Base-by-base conservation (phyloP, 2,797 vertebrate species). In the Mormyrops boulengeri region DNA sequence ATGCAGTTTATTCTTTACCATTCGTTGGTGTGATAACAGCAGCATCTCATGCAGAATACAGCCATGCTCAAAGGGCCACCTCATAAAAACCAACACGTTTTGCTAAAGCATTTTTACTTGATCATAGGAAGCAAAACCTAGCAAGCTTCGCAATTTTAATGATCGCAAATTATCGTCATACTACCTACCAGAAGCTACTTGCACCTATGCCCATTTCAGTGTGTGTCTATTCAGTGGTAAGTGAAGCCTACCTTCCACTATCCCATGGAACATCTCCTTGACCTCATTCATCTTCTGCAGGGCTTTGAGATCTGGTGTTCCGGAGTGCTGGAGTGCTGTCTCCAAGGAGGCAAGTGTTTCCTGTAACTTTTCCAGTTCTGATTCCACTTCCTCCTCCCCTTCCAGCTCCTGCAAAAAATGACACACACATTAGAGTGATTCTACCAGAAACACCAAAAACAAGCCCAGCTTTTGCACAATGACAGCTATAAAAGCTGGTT, bases 301-400 rank as follows among this genome's bases (percentile, higher is more conserved):
- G 69, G 98, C 97, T 90, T 97, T 97, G 22, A 99, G 93, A 92
- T 99, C 98, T 0, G 99, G 99, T 34, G 96, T 93, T 4, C 95
- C 90, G 11, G 97, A 97, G 90, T 91, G 96, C 90, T 95, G 91
- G 49, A 99, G 93, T 80, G 92, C 52, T 0, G 0, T 93, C 89
- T 98, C 96, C 84, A 95, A 91, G 22, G 93, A 91, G 7, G 93
- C 93, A n/a, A 97, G 66, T 0, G 95, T 95, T 88, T 97, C 94
- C 89, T 89, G 95, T 88, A 98, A 93, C 80, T 88, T 92, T 30
- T 92, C 92, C 12, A 96, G 89, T 14, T 93, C 93, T 41, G 93
- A 90, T 55, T 96, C 94, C 11, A 95, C 90, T n/a, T 98, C 96
- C 91, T 95, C 89, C 55, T 97, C 95, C 0, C 92, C 88, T 8